A percentile compares a stretch with the other conserved stretches of the same genome.
These are phyloP conservation scores for Drosophila elegans DNA, from an alignment of 1,140 invertebrate species.

Conservation along the genomic window DNA sequence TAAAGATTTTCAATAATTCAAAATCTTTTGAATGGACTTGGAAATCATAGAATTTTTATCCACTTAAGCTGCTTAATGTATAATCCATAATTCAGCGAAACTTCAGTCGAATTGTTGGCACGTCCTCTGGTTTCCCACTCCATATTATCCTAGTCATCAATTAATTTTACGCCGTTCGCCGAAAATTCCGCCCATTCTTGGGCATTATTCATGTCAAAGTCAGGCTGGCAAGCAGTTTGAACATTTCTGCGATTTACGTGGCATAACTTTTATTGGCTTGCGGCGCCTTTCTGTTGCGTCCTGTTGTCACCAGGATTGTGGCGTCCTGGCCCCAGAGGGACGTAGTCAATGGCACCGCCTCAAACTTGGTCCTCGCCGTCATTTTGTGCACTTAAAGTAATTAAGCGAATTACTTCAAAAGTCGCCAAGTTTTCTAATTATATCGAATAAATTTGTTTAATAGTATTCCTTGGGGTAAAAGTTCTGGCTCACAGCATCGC, in stretches of 20 bases:
- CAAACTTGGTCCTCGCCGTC: constrained; percentile 48
- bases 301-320: constrained; percentile 68
- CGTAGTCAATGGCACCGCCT: constrained; percentile 37
- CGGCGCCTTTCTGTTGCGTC: constrained; percentile 58
- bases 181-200: constrained; percentile 36
- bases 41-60: not conserved
- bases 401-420: constrained; percentile 83
- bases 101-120: constrained; percentile 5
- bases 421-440: constrained; percentile 84
- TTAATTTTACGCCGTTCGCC: constrained; percentile 61
- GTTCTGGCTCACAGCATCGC: constrained; percentile 23
- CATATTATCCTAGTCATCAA: constrained; percentile 42
- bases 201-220: constrained; percentile 65
- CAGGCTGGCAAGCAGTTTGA: constrained; percentile 46
- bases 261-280: constrained; percentile 74
- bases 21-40: not conserved
- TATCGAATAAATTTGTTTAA: constrained; percentile 84
- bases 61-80: not conserved
- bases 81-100: not conserved
- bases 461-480: constrained; percentile 61
- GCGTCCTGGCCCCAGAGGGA: constrained; percentile 8
- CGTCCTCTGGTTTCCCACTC: constrained; percentile 6
- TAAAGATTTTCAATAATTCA: too few species aligned
- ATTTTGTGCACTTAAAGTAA: constrained; percentile 78
- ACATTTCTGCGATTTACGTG: constrained; percentile 61